A percentile compares a stretch with the other conserved stretches of the same genome.
phyloP scores from a whole-genome alignment of 2,797 vertebrate species.

The Toxotes lorentzi region DNA sequence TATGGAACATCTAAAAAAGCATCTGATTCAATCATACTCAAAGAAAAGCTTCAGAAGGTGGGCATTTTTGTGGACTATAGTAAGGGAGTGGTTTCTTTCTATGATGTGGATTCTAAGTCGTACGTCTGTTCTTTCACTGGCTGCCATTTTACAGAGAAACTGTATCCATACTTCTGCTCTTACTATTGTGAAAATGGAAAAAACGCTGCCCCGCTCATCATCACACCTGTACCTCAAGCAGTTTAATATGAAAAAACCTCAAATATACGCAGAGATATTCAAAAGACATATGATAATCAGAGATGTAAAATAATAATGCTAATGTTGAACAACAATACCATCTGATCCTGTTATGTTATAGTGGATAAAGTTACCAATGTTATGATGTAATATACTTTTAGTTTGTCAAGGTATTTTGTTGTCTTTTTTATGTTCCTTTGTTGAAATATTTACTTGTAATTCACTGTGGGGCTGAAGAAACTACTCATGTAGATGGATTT shows the following conservation, averaged over 20 bases:
- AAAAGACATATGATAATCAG: neutral
- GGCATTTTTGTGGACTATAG: slow-evolving; percentile 39
- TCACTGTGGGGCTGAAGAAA: neutral
- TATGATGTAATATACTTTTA: neutral
- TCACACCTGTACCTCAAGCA: slow-evolving; percentile 34
- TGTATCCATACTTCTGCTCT: slow-evolving; percentile 41
- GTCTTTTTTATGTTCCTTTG: neutral
- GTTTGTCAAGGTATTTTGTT: neutral
- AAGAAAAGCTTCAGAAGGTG: slow-evolving; percentile 24
- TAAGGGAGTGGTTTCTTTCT: slow-evolving; percentile 40
- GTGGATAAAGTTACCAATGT: neutral
- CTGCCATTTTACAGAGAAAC: slow-evolving; percentile 8
- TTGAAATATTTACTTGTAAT: neutral
- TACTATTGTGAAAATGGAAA: accelerated
- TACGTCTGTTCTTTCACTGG: slow-evolving; percentile 28
- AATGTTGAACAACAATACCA: neutral
- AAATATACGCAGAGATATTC: neutral
- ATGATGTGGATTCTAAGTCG: slow-evolving; percentile 37
- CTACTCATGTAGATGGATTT: neutral
- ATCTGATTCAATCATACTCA: accelerated
- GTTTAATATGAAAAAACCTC: neutral
- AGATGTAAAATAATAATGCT: neutral
- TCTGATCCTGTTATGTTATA: neutral
- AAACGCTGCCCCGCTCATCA: slow-evolving; percentile 39
- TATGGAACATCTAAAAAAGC: accelerated